phyloP scores from a whole-genome alignment of 37 sponge, comb jelly and placozoan species.

The Eunapius fragilis region DNA sequence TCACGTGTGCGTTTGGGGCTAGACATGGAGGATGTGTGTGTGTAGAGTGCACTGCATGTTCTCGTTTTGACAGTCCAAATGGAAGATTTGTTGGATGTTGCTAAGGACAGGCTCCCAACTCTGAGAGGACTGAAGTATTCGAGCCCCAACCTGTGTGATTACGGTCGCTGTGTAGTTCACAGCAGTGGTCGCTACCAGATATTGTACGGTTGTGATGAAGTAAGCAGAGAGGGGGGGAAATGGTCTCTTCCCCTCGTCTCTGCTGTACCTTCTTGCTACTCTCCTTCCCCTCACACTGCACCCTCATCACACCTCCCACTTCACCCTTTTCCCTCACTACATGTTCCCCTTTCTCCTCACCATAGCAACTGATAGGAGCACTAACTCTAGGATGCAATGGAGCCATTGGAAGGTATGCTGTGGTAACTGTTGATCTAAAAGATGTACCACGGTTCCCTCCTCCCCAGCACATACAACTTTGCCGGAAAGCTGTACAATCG shows the following conservation, averaged over 20 bases:
- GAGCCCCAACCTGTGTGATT: constrained; percentile 38
- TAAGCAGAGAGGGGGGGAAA: no score
- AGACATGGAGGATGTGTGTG: background rate
- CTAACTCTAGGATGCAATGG: constrained; percentile 53
- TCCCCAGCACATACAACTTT: constrained; percentile 74
- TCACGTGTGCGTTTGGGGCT: constrained; percentile 54
- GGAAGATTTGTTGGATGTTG: constrained; percentile 67
- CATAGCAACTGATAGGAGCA: constrained; percentile 72
- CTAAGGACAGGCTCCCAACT: constrained; percentile 43
- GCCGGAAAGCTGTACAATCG: constrained; percentile 73
- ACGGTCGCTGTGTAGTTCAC: constrained; percentile 49
- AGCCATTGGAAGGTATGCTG: constrained; percentile 66
- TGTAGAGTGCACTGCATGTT: no score
- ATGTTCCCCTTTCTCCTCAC: background rate
- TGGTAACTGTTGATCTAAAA: background rate
- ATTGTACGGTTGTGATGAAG: constrained; percentile 74
- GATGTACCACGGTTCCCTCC: background rate
- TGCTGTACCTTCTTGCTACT: background rate
- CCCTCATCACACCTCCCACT: background rate
- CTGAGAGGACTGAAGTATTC: constrained; percentile 74
- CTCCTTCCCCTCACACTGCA: background rate
- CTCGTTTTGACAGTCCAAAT: constrained; percentile 44
- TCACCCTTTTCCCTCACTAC: background rate
- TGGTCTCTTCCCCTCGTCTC: background rate
- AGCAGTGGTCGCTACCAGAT: constrained; percentile 56